Evolutionary conservation across 2,797 vertebrate species (phyloP).

Genomic region (Aeoliscus strigatus): DNA sequence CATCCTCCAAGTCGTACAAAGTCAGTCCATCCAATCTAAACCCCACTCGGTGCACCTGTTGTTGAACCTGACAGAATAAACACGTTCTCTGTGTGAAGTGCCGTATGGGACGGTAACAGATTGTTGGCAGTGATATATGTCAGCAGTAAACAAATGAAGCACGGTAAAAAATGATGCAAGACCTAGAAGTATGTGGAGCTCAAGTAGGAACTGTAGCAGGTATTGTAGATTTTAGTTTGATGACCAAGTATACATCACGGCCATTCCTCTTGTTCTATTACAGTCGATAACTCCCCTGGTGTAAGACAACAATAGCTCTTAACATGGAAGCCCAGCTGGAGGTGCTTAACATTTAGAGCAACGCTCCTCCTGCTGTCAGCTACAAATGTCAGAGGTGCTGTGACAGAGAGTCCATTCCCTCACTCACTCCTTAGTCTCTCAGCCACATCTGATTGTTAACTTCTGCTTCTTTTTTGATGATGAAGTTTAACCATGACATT

Average conservation of each 20-base stretch:
- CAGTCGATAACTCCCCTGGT: slow-evolving; percentile 54
- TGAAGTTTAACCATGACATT: background rate
- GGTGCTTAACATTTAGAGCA: slow-evolving; percentile 66
- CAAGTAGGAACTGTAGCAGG: background rate
- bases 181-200: slow-evolving; percentile 7
- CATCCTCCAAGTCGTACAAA: slow-evolving; percentile 47
- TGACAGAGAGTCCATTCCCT: slow-evolving; percentile 59
- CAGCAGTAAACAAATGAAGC: slow-evolving; percentile 11
- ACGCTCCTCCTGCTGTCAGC: slow-evolving; percentile 62
- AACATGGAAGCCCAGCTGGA: slow-evolving; percentile 72
- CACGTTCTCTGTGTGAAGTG: slow-evolving; percentile 27
- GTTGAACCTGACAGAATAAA: slow-evolving; percentile 46
- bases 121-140: slow-evolving; percentile 26
- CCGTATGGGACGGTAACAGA: slow-evolving; percentile 43
- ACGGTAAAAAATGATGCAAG: slow-evolving; percentile 4
- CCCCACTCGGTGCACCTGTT: slow-evolving; percentile 51
- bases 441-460: slow-evolving; percentile 7
- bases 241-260: too few species aligned
- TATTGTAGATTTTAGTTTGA: too few species aligned
- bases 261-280: too few species aligned
- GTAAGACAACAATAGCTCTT: slow-evolving; percentile 65
- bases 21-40: slow-evolving; percentile 55
- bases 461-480: slow-evolving; percentile 4
- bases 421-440: slow-evolving; percentile 29
- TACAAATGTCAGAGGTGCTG: slow-evolving; percentile 63